Evolutionary conservation across 2,113 vertebrate genomes (phyloP), one percentile per base, ranked within the genome.

Genomic region (Engraulis encrasicolus): DNA sequence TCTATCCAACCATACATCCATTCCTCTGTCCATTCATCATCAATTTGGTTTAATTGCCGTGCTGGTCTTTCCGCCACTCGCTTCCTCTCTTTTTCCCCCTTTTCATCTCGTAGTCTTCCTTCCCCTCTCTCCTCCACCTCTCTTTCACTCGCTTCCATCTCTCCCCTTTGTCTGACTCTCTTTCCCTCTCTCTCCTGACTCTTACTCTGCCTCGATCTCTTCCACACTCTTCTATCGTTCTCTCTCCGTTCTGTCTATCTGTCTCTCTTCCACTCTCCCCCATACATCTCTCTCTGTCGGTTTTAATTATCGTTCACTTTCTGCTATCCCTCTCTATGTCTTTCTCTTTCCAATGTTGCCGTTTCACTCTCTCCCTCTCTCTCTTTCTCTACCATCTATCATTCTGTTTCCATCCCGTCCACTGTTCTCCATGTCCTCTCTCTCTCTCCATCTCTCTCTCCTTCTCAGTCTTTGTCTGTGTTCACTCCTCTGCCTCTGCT

Each of bases 1-100:
- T 45, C 40, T 9, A 45, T 45, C 40, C 40, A 45, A 5, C 40
- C 40, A 45, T 45, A 3, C 40, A 3, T 45, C 40, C 40, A 5
- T 45, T 45, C 78, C 27, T 12, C n/a, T n/a, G 12, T 2, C 5
- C n/a, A 23, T 12, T 20, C 52, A 2, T 6, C 20, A 6, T 74
- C 79, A 81, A 85, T 77, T 82, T 61, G 50, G 23, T 87, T 82
- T 78, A 83, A 82, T 82, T 82, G 82, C 31, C 81, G 38, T 38
- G 77, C 48, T 71, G 52, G 23, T 78, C 78, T 66, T 74, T 80
- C 34, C n/a, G 6, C 23, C 54, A 14, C 71, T 61, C 58, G 23
- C 58, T 11, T 12, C n/a, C 58, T 19, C 19, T 19, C 19, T 80
- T 27, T 80, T 9, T 45, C 40, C 9, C 40, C 40, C 40, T 45